A percentile compares a stretch with the other conserved stretches of the same genome.
Evolutionary conservation across 2,113 vertebrate species (phyloP).

Genomic region (Bagarius yarrelli): DNA sequence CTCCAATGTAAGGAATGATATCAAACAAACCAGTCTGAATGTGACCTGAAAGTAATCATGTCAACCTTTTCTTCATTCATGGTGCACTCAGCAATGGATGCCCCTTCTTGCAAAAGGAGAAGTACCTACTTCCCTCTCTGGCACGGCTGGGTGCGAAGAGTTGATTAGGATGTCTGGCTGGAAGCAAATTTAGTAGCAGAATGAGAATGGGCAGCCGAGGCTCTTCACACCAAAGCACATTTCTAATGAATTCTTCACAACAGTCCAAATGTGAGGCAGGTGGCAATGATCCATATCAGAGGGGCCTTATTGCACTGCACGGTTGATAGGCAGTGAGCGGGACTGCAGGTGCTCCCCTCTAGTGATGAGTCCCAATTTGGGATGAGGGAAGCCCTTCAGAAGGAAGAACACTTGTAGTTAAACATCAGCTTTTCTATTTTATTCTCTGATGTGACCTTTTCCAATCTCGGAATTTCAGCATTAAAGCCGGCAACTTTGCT

Average conservation of each 20-base stretch:
- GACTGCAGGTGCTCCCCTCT: conserved; percentile 29
- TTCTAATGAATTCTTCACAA: conserved; percentile 41
- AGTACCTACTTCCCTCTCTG: not conserved
- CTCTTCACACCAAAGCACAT: conserved; percentile 32
- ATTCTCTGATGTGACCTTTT: not conserved
- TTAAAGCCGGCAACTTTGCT: not conserved
- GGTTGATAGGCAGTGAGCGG: conserved; percentile 5
- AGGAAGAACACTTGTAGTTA: not conserved
- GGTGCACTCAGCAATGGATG: not conserved
- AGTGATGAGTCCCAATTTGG: not conserved
- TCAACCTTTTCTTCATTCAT: conserved; percentile 8
- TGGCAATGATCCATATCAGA: conserved; percentile 43
- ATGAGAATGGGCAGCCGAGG: conserved; percentile 15
- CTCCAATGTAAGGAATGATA: not conserved
- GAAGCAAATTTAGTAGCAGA: conserved; percentile 13
- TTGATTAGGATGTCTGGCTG: conserved; percentile 37
- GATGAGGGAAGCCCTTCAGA: conserved; percentile 10
- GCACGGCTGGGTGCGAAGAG: not conserved
- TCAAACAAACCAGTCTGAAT: not conserved
- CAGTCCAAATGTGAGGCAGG: conserved; percentile 39
- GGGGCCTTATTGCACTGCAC: conserved; percentile 19
- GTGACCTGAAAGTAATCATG: no score
- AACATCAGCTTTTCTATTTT: conserved; percentile 5
- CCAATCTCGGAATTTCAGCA: not conserved
- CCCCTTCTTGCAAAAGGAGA: not conserved